phyloP scores from a whole-genome alignment of 2,888 invertebrate species.

The Dinocampus coccinellae region DNA sequence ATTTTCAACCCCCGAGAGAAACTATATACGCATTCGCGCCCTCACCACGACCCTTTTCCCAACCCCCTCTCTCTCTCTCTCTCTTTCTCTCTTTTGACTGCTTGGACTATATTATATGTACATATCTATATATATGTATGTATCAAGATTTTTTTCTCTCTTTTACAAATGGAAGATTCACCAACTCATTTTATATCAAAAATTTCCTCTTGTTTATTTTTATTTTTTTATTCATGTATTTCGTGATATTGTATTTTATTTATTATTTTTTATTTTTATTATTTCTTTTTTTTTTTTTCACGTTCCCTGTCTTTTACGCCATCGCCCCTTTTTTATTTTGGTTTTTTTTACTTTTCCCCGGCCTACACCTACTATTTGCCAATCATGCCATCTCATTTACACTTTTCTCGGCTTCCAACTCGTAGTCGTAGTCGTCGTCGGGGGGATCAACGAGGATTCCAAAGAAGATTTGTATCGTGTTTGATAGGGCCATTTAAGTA shows the following conservation, averaged over 20 bases:
- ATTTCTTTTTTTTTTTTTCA: constrained; percentile 24
- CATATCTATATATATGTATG: neutral
- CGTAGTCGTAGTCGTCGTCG: constrained; percentile 10
- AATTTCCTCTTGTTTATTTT: constrained; percentile 26
- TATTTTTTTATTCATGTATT: too few species aligned
- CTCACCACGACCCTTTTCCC: constrained; percentile 20
- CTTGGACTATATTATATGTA: neutral
- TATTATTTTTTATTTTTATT: neutral
- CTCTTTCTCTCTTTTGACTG: neutral
- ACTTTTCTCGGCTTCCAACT: constrained; percentile 27
- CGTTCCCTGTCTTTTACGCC: constrained; percentile 12
- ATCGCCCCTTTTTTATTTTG: too few species aligned
- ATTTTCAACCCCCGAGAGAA: constrained; percentile 44
- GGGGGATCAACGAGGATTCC: constrained; percentile 49
- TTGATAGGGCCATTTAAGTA: constrained; percentile 64
- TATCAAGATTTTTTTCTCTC: neutral
- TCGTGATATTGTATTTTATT: too few species aligned
- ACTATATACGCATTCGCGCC: constrained; percentile 41
- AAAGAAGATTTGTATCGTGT: constrained; percentile 63
- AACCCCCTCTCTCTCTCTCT: constrained; percentile 22
- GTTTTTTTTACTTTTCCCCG: too few species aligned
- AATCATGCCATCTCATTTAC: constrained; percentile 32
- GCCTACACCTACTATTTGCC: neutral
- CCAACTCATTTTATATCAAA: constrained; percentile 29
- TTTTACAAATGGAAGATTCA: constrained; percentile 4